phyloP scores from a whole-genome alignment of 1,140 invertebrate genomes.

The Drosophila seguyi region DNA sequence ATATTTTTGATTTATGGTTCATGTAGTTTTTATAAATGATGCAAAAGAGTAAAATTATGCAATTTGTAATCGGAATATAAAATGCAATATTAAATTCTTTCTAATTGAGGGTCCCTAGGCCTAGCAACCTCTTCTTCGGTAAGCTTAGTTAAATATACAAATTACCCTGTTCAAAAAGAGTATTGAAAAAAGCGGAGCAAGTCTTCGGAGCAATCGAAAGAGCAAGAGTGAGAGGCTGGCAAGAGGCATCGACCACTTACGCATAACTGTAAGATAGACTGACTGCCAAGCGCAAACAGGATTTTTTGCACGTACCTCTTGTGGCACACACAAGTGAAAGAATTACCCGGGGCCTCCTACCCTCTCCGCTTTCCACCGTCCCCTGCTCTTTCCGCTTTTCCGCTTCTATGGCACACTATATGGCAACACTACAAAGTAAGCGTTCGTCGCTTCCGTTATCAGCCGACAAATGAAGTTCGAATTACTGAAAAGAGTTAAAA shows the following conservation, averaged over 20 bases:
- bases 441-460: conserved; percentile 63
- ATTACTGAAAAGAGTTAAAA: conserved; percentile 64
- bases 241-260: conserved; percentile 66
- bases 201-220: conserved; percentile 22
- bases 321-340: conserved; percentile 51
- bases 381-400: not conserved
- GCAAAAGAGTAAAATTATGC: no score
- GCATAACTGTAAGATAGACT: conserved; percentile 82
- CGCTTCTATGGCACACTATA: conserved; percentile 10
- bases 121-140: no score
- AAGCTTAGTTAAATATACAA: not conserved
- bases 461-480: conserved; percentile 69
- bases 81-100: no score
- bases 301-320: conserved; percentile 58
- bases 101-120: no score
- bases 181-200: conserved; percentile 66
- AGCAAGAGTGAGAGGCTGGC: conserved; percentile 24
- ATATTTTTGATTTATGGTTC: no score
- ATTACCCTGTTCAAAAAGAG: conserved; percentile 1
- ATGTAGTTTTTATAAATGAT: no score
- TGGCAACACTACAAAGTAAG: conserved; percentile 14
- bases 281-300: conserved; percentile 72
- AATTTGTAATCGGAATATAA: no score
- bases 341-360: conserved; percentile 22
- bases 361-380: not conserved